Evolutionary conservation across 2,797 vertebrate genomes (phyloP).

Genomic region (Periparus ater): DNA sequence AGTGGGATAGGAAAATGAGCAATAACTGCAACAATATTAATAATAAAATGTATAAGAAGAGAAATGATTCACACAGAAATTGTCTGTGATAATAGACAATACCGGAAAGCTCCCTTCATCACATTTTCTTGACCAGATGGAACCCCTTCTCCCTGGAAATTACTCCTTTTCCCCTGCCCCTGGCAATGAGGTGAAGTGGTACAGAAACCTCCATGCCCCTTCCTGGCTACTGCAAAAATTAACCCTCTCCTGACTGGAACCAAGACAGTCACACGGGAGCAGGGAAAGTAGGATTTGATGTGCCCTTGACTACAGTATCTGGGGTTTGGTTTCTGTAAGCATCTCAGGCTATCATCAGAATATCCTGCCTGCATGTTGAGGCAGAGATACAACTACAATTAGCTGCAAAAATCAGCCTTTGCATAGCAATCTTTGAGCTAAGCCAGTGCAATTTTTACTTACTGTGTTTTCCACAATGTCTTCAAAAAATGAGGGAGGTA

Average conservation of each 20-base stretch:
- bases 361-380: not conserved
- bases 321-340: not conserved
- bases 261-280: not conserved
- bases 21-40: not conserved
- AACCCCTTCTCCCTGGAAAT: not conserved
- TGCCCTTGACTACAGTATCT: not conserved
- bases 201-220: not conserved
- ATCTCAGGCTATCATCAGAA: not conserved
- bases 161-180: not conserved
- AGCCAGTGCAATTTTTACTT: not conserved
- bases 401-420: not conserved
- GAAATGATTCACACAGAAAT: not conserved
- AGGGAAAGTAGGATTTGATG: not conserved
- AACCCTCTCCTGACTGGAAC: not conserved
- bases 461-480: not conserved
- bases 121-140: accelerated
- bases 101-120: not conserved
- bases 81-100: too few species aligned
- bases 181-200: not conserved
- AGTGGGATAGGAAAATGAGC: not conserved
- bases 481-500: not conserved
- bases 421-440: not conserved
- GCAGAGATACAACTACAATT: not conserved
- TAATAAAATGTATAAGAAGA: not conserved
- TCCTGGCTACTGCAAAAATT: not conserved